These are phyloP conservation scores for Hemithea aestivaria DNA, from an alignment of 2,888 invertebrate species.

Conservation along the genomic window DNA sequence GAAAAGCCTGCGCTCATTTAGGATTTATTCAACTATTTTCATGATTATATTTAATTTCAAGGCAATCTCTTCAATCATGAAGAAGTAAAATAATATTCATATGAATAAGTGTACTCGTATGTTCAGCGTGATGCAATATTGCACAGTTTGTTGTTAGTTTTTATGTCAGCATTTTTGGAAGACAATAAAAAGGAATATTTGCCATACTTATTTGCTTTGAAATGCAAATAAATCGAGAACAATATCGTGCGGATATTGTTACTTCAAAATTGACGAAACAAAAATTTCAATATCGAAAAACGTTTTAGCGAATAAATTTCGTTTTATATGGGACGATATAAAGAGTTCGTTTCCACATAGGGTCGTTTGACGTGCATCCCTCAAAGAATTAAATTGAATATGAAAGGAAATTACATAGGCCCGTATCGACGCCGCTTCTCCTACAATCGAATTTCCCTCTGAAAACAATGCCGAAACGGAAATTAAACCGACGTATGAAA, in stretches of 20 bases:
- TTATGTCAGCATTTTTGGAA: too few species aligned
- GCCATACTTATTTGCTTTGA: neutral
- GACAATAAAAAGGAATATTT: too few species aligned
- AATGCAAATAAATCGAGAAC: neutral
- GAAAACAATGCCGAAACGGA: constrained; percentile 72
- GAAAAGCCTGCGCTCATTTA: too few species aligned
- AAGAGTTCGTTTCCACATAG: constrained; percentile 44
- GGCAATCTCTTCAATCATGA: too few species aligned
- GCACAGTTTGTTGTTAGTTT: too few species aligned
- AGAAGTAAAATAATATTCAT: too few species aligned
- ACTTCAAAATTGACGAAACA: constrained; percentile 19
- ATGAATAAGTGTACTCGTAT: too few species aligned
- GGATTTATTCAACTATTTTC: too few species aligned
- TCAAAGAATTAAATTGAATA: constrained; percentile 69
- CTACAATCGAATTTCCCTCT: constrained; percentile 66
- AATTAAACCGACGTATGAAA: constrained; percentile 69
- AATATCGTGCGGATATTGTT: constrained; percentile 28
- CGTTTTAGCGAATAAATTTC: constrained; percentile 43
- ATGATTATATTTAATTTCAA: too few species aligned
- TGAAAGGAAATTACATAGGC: constrained; percentile 70
- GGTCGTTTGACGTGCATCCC: constrained; percentile 53
- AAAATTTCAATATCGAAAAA: constrained; percentile 33
- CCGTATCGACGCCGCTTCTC: constrained; percentile 60
- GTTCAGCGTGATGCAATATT: too few species aligned
- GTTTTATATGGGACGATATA: constrained; percentile 35